Base-by-base conservation (phyloP, 2,888 invertebrate genomes). In the Noctua janthe region DNA sequence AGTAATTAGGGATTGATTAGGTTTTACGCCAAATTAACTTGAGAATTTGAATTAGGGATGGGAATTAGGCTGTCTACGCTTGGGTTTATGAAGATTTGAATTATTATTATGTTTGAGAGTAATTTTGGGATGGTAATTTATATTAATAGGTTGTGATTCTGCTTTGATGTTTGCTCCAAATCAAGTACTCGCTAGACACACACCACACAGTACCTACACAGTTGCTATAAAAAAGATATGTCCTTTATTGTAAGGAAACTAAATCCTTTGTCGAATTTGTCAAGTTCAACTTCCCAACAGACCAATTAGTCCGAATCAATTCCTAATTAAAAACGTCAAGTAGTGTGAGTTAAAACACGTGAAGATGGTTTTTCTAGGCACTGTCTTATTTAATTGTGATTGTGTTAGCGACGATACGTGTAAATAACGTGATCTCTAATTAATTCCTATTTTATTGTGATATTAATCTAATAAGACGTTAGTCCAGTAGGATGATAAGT, bases 1-100 rank as follows among this genome's bases (percentile, higher is more conserved):
- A 56, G n/a, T 15, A 74, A 83, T 84, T 78, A 78, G 56, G n/a
- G 43, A 83, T 78, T 82, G 70, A 84, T 86, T 86, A 76, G 78
- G 75, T 84, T 87, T 74, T 71, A 87, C 54, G 62, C 62, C 23
- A 64, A 78, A 80, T 84, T 84, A 82, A 82, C 56, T 51, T 56
- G 77, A 71, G 62, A 83, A 83, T 83, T 67, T 64, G 69, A 72
- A 80, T 51, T 76, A 72, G 29, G 74, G n/a, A 72, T 66, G 39
- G 39, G 70, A 72, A 75, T 83, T 76, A 59, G 43, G 47, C 39
- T 71, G 71, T 73, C 64, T 76, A 15, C 47, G 62, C 69, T 71
- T 49, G 47, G n/a, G 59, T 71, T 83, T 78, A 69, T 62, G 71
- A 69, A 78, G 51, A 82, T 84, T 71, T 78, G 67, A 78, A 83